A percentile compares a stretch with the other conserved stretches of the same genome.
Conservation (phyloP, 2,888 invertebrate species). For the Tolmerus cingulatus region DNA sequence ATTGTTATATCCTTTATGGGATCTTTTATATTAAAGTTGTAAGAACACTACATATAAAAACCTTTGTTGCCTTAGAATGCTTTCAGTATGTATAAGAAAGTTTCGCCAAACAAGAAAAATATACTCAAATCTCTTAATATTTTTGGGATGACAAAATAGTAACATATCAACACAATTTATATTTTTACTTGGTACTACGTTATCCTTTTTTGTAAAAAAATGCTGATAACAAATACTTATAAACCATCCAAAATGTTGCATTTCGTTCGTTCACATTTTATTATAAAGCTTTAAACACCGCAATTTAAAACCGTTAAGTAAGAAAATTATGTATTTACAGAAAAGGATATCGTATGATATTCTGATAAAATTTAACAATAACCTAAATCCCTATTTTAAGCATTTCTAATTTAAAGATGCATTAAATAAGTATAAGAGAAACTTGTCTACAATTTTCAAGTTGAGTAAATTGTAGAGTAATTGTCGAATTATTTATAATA, state of each 20-base stretch:
- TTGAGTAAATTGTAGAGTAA: slow-evolving; percentile 15
- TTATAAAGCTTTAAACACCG: neutral
- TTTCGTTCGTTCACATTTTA: neutral
- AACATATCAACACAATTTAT: neutral
- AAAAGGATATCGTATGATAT: neutral
- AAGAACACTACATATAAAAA: too few species aligned
- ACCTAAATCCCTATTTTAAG: slow-evolving; percentile 9
- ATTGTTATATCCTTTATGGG: too few species aligned
- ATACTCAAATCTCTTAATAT: neutral
- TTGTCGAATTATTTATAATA: slow-evolving; percentile 54
- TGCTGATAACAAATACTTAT: neutral
- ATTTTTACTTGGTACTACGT: neutral
- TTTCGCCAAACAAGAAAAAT: neutral
- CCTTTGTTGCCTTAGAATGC: too few species aligned
- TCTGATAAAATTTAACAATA: neutral
- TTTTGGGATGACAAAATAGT: neutral
- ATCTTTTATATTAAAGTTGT: neutral
- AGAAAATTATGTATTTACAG: neutral
- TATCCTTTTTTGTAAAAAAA: neutral
- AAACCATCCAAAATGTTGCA: neutral
- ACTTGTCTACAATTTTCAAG: neutral
- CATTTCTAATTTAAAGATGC: slow-evolving; percentile 13
- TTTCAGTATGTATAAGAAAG: too few species aligned
- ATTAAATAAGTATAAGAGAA: neutral
- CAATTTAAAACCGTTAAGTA: neutral